Conservation (phyloP, 2,797 vertebrate genomes). For the Oreortyx pictus region DNA sequence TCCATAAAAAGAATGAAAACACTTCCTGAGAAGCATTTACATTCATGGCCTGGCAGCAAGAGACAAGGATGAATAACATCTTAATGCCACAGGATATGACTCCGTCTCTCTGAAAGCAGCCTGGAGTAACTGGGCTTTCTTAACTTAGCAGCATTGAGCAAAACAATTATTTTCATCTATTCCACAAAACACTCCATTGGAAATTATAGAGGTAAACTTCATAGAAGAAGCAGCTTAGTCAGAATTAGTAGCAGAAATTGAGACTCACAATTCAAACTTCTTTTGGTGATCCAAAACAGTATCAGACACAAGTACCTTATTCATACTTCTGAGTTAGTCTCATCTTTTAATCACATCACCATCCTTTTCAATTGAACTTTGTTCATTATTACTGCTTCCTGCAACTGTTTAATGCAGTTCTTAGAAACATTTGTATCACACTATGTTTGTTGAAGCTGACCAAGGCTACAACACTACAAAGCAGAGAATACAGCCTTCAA, state of each 20-base stretch:
- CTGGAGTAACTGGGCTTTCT: neutral
- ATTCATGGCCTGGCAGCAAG: neutral
- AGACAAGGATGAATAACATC: neutral
- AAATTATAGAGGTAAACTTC: neutral
- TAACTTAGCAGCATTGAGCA: neutral
- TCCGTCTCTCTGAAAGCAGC: neutral
- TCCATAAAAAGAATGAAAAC: neutral
- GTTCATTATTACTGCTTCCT: neutral
- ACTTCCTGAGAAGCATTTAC: neutral
- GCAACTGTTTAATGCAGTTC: neutral
- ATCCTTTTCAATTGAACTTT: neutral
- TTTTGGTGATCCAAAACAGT: neutral
- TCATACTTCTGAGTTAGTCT: neutral
- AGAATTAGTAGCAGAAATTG: neutral
- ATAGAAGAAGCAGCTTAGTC: neutral
- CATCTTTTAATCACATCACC: neutral
- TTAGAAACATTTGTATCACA: neutral
- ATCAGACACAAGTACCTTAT: neutral
- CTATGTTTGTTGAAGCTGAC: neutral
- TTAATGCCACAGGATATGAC: neutral
- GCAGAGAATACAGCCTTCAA: neutral
- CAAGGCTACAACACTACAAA: neutral
- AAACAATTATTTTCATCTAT: neutral
- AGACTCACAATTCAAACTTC: neutral
- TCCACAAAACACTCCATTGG: neutral